phyloP scores from a whole-genome alignment of 2,113 vertebrate species.

The zebrafish (Danio rerio) region GRCz12tu NC_133197.1:39908501-39909000 shows the following conservation, averaged over 20 bases:
- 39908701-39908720: not conserved
- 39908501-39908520: conserved; percentile 96
- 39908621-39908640: conserved; percentile 99
- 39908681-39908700: not conserved
- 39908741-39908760: not conserved
- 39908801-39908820: no score
- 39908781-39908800: no score
- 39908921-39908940: no score
- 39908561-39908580: conserved; percentile 95
- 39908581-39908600: conserved; percentile 92
- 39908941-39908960: no score
- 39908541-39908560: conserved; percentile 95
- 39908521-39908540: conserved; percentile 93
- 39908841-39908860: no score
- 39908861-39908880: no score
- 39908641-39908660: conserved; percentile 89
- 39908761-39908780: not conserved
- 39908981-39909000: no score
- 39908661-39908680: conserved; percentile 1
- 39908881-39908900: no score
- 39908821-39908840: no score
- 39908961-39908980: no score
- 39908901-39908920: no score
- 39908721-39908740: not conserved
- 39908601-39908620: conserved; percentile 98